A percentile compares a stretch with the other conserved stretches of the same genome.
These are phyloP conservation scores for Uloborus diversus DNA, from an alignment of 1,140 invertebrate species.

Conservation along the genomic window DNA sequence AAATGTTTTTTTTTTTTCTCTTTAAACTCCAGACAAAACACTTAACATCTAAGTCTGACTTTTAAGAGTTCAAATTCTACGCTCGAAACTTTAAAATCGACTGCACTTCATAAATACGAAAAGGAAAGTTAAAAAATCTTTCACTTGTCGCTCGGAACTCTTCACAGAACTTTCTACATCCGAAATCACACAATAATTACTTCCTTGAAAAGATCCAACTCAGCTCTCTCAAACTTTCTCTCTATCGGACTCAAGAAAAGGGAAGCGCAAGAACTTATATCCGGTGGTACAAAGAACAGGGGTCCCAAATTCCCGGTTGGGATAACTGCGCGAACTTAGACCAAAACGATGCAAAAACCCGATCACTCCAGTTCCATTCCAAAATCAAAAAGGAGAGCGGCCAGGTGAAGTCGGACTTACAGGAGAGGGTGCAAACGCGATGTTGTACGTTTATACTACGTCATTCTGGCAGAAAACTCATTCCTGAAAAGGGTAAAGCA, in stretches of 20 bases:
- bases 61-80: too few relatives aligned
- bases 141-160: too few relatives aligned
- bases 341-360: neutral
- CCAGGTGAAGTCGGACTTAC: constrained; percentile 31
- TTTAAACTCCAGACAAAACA: too few relatives aligned
- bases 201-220: too few relatives aligned
- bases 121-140: too few relatives aligned
- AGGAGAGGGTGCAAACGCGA: constrained; percentile 22
- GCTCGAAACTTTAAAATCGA: too few relatives aligned
- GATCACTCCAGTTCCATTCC: neutral
- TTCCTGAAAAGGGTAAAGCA: neutral
- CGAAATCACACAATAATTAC: too few relatives aligned
- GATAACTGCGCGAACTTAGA: constrained; percentile 8
- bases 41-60: too few relatives aligned
- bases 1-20: too few relatives aligned
- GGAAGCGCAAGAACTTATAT: constrained; percentile 19
- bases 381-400: neutral
- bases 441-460: constrained; percentile 17
- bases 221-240: too few relatives aligned
- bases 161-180: too few relatives aligned
- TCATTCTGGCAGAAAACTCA: constrained; percentile 21
- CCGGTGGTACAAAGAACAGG: constrained; percentile 17
- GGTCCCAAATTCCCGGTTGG: constrained; percentile 16
- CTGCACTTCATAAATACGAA: too few relatives aligned
- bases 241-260: neutral